These are phyloP conservation scores for Platypus cylindrus DNA, from an alignment of 2,888 invertebrate genomes.

Conservation along the genomic window DNA sequence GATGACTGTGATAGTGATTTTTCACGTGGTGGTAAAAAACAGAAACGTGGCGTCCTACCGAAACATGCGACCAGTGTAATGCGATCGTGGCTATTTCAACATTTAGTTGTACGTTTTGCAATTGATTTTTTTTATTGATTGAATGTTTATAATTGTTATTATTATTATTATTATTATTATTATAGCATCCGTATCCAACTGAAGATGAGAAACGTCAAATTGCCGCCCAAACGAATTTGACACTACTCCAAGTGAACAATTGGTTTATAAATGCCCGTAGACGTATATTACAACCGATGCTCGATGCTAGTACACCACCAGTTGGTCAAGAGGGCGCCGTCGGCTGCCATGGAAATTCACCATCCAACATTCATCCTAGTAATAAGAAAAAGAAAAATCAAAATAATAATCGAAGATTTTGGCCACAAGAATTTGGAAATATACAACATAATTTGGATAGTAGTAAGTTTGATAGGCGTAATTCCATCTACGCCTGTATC, in stretches of 20 bases:
- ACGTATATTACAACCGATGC: slow-evolving; percentile 83
- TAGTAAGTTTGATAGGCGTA: slow-evolving; percentile 33
- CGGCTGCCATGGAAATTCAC: slow-evolving; percentile 25
- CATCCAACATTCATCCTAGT: too few species aligned
- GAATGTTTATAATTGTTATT: background rate
- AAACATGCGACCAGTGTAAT: slow-evolving; percentile 93
- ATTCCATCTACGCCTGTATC: too few species aligned
- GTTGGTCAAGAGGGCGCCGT: slow-evolving; percentile 23
- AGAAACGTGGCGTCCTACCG: slow-evolving; percentile 84
- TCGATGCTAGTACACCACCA: slow-evolving; percentile 51
- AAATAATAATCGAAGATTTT: slow-evolving; percentile 56
- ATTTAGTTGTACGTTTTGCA: slow-evolving; percentile 68
- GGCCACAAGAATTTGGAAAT: slow-evolving; percentile 57
- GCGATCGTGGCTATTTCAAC: slow-evolving; percentile 94
- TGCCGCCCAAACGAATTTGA: slow-evolving; percentile 78
- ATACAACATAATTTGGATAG: slow-evolving; percentile 48
- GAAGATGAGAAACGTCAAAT: slow-evolving; percentile 88
- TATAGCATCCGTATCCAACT: slow-evolving; percentile 87
- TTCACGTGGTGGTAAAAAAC: slow-evolving; percentile 40
- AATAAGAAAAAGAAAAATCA: slow-evolving; percentile 45
- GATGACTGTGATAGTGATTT: slow-evolving; percentile 44
- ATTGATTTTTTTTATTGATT: background rate
- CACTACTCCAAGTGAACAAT: slow-evolving; percentile 68
- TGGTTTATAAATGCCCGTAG: slow-evolving; percentile 92
- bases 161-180: slow-evolving; percentile 9